Evolutionary conservation across 2,888 invertebrate species (phyloP), one percentile per base, ranked within the genome.

Genomic region (Brachyopa scutellaris): DNA sequence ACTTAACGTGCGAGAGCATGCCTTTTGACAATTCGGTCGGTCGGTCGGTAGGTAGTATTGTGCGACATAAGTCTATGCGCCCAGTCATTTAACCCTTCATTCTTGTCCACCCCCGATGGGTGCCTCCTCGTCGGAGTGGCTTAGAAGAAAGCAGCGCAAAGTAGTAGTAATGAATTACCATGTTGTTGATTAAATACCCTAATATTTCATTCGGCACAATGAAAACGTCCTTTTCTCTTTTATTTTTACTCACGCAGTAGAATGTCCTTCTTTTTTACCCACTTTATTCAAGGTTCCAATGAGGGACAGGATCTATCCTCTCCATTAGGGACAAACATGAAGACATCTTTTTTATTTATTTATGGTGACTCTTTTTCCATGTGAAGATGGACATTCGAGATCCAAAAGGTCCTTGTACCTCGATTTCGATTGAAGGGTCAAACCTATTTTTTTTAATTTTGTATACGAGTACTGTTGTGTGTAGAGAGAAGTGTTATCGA

Each of bases 101-200:
- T 66, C 36, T 13, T 40, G 74, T 57, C 57, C 31, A 49, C 47
- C 26, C 6, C 26, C 26, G 3, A 6, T 26, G 26, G 26, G 4
- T n/a, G 7, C 11, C 31, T 15, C 21, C 53, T 19, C 21, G 6
- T 4, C 19, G 21, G 38, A 57, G 73, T 66, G 66, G 57, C 64
- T 66, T 59, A 49, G 67, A 59, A 74, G 66, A 74, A 74, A 31
- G 66, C 59, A 66, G 23, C n/a, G n/a, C 51, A 64, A 74, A 74
- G 74, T 67, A 57, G 31, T 59, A 5, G 76, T 69, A 76, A 69
- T 61, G 76, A 77, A 77, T 77, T 77, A 62, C 76, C 69, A 47
- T 77, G 76, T 62, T 77, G 67, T 69, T 77, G 69, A 77, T 77
- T 77, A 77, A 77, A 69, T 62, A 53, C 55, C 67, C 36, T 53